A percentile compares a stretch with the other conserved stretches of the same genome.
phyloP scores from a whole-genome alignment of 2,797 vertebrate species.

The Molossus molossus region DNA sequence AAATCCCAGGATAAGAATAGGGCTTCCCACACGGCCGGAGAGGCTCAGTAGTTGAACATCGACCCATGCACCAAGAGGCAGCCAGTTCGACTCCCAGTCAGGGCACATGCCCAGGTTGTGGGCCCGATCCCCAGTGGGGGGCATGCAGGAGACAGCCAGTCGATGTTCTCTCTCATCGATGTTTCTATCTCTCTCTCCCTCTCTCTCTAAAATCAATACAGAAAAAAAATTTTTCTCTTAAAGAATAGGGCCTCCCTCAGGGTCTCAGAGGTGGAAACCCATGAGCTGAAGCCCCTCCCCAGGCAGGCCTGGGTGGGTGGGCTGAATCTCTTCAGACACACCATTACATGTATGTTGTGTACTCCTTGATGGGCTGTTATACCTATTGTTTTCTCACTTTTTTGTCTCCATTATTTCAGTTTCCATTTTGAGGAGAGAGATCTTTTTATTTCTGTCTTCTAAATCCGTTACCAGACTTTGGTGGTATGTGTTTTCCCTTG shows the following conservation, averaged over 20 bases:
- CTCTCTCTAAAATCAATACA: no score
- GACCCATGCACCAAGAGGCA: no score
- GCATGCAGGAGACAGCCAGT: no score
- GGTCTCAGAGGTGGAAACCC: background rate
- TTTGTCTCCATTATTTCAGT: background rate
- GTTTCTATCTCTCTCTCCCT: no score
- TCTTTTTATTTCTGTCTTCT: background rate
- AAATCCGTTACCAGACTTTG: background rate
- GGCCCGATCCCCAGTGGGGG: no score
- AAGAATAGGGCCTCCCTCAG: no score
- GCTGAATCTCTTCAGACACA: accelerated
- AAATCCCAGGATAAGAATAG: background rate
- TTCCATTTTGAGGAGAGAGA: background rate
- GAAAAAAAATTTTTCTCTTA: no score
- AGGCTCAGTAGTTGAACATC: no score
- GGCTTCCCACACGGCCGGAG: no score
- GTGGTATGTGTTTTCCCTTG: background rate
- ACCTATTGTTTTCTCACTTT: background rate
- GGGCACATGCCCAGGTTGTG: no score
- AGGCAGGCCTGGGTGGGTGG: accelerated
- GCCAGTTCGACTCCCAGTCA: no score
- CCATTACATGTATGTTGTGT: background rate
- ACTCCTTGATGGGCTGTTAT: background rate
- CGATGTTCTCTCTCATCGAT: no score
- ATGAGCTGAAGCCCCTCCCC: background rate